A percentile compares a stretch with the other conserved stretches of the same genome.
Conservation (phyloP, 92 coral and sea anemone species). For the Galaxea fascicularis region DNA sequence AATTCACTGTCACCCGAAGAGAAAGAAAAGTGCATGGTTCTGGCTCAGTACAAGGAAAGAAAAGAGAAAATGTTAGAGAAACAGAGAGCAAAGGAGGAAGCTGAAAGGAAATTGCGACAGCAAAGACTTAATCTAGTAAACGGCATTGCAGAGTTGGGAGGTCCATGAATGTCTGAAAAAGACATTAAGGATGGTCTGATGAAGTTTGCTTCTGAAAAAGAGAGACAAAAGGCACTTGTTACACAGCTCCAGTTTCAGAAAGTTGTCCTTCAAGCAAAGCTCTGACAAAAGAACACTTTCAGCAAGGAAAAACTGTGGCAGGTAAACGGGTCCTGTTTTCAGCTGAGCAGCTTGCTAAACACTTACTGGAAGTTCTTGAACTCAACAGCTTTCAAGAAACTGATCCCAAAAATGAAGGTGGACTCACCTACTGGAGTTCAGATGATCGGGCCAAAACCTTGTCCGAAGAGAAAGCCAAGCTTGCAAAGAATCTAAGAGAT, state of each 20-base stretch:
- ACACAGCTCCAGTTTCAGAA: too few relatives aligned
- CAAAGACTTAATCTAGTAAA: conserved; percentile 29
- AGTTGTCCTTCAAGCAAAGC: conserved; percentile 28
- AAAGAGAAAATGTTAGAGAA: conserved; percentile 43
- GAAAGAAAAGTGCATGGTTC: conserved; percentile 19
- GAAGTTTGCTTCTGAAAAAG: conserved; percentile 40
- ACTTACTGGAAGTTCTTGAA: conserved; percentile 13
- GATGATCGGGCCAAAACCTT: conserved; percentile 23
- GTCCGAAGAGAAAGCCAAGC: conserved; percentile 40
- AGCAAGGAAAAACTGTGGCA: conserved; percentile 31
- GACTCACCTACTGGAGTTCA: conserved; percentile 21
- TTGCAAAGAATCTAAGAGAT: conserved; percentile 38
- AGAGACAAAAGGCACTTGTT: conserved; percentile 41
- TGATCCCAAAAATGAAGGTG: conserved; percentile 30
- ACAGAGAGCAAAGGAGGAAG: conserved; percentile 41
- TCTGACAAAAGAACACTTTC: conserved; percentile 51
- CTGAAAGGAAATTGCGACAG: conserved; percentile 38
- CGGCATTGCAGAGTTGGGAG: conserved; percentile 44
- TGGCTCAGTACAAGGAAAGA: conserved; percentile 39
- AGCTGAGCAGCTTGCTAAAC: conserved; percentile 28
- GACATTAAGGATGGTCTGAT: conserved; percentile 30
- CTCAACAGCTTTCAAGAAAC: too few relatives aligned
- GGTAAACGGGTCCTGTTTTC: conserved; percentile 29
- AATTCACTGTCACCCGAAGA: conserved; percentile 18
- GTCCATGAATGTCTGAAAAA: conserved; percentile 42